Base-by-base conservation (phyloP, 2,113 vertebrate genomes). In the Cyprinodon brontotheroides region DNA sequence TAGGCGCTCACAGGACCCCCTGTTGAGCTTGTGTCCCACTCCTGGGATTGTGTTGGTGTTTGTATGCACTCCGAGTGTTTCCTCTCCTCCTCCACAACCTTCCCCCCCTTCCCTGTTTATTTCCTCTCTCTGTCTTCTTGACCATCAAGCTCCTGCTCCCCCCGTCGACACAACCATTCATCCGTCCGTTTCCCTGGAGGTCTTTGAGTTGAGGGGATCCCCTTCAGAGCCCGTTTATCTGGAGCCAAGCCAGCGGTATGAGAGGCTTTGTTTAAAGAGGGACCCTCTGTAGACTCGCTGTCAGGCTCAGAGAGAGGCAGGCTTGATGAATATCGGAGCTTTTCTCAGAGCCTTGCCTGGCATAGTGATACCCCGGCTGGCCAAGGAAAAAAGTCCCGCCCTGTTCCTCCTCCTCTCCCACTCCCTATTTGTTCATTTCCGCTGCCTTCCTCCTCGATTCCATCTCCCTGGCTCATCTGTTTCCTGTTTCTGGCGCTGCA, bases 291-390 rank as follows among this genome's bases (percentile, higher is more conserved):
- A 76, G 86, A 89, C 72, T 74, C 22, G 38, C 83, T 89, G 87
- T 91, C 84, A 87, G 43, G 68, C 85, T 57, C 80, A 70, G 75
- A 80, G 78, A 73, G 89, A 67, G 79, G 63, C 83, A 67, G 75
- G 73, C 72, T 81, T 91, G 87, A 92, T 90, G 87, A 86, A 90
- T 87, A 90, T 88, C 87, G 78, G 82, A 80, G 83, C 81, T 68
- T 67, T 77, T 82, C 47, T 40, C 71, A 70, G 86, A 75, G 64
- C 38, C 75, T 78, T 71, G 73, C 75, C 72, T 78, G 80, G 73
- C 79, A 81, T 59, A 40, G 76, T 20, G 77, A 68, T 75, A 39
- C 73, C 77, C 9, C n/a, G 61, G 69, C 43, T 45, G 0, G 78
- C 77, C 78, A 70, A 86, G 83, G 82, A 81, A 80, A 78, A 62